Evolutionary conservation across 2,888 invertebrate species (phyloP).

Genomic region (Ichneumoninae sp.): DNA sequence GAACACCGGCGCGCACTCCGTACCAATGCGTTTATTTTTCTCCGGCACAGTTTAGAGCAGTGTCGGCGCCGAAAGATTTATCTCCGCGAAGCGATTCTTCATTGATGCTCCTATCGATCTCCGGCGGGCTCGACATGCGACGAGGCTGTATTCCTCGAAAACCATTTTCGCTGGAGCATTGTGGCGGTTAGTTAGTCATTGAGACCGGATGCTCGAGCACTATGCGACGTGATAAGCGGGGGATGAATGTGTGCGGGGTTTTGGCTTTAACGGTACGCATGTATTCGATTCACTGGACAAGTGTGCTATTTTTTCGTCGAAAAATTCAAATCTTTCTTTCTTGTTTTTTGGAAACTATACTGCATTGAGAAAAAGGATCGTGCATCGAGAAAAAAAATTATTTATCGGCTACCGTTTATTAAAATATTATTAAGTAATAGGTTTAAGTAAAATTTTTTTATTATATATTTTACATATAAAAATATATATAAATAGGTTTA

Average conservation of each 20-base stretch:
- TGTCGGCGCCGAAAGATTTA: conserved; percentile 22
- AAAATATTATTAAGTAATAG: too few species aligned
- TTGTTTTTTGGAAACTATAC: too few species aligned
- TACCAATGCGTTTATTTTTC: neutral
- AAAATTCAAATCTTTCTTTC: too few species aligned
- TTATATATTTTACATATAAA: too few species aligned
- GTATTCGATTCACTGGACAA: neutral
- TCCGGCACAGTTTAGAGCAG: neutral
- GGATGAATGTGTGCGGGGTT: neutral
- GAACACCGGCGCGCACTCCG: conserved; percentile 3
- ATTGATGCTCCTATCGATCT: conserved; percentile 10
- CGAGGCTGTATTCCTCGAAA: conserved; percentile 51
- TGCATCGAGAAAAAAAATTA: too few species aligned
- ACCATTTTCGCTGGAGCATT: conserved; percentile 33
- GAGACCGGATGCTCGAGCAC: conserved; percentile 14
- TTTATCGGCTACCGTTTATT: too few species aligned
- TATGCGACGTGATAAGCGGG: neutral
- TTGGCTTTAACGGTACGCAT: too few species aligned
- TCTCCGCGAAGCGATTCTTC: conserved; percentile 9
- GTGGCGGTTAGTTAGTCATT: neutral
- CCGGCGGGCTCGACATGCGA: conserved; percentile 18
- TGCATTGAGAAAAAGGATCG: too few species aligned
- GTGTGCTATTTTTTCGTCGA: neutral
- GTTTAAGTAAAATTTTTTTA: too few species aligned
- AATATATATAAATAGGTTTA: too few species aligned